Base-by-base conservation (phyloP, 1,140 invertebrate genomes). In the Fopius arisanus region DNA sequence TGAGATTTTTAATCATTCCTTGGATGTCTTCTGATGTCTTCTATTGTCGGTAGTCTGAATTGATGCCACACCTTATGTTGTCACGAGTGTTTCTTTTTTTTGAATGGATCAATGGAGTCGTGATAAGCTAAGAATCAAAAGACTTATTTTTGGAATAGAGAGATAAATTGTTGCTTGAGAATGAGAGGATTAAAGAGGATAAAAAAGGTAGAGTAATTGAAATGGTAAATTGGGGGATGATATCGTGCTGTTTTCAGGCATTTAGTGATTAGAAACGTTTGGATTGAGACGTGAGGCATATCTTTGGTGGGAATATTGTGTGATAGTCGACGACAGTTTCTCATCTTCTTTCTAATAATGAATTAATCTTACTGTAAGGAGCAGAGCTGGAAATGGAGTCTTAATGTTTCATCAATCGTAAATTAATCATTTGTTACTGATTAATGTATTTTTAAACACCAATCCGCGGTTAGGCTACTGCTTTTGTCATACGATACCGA, bases 321-420 rank as follows among this genome's bases (percentile, higher is more conserved):
- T 69, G 67, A 69, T 69, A 69, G 67, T 69, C 67, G 43, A 69
- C 67, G 67, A 69, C 41, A 69, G 41, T 69, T 48, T 59, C 12
- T 59, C 54, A 26, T 41, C 23, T 67, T 51, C 29, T 51, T 69
- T 51, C 12, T 69, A 69, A 26, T 48, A 16, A 54, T 16, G 16
- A 48, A 48, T 51, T n/a, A 69, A 69, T 69, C 41, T 69, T 69
- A 48, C 28, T 29, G n/a, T 69, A 54, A 69, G 26, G 29, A 51
- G 51, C 14, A 41, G n/a, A 37, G 33, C 9, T 37, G 33, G 12
- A 12, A 7, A 37, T 37, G 1, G 9, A 7, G 12, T 37, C 33
- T 37, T 37, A 2, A 10, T 12, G 12, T 37, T 37, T 37, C 33
- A 37, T 37, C 33, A 12, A 10, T 37, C 7, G 33, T 37, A 37